Base-by-base conservation (phyloP, 2,113 vertebrate species). In the Oplegnathus fasciatus region DNA sequence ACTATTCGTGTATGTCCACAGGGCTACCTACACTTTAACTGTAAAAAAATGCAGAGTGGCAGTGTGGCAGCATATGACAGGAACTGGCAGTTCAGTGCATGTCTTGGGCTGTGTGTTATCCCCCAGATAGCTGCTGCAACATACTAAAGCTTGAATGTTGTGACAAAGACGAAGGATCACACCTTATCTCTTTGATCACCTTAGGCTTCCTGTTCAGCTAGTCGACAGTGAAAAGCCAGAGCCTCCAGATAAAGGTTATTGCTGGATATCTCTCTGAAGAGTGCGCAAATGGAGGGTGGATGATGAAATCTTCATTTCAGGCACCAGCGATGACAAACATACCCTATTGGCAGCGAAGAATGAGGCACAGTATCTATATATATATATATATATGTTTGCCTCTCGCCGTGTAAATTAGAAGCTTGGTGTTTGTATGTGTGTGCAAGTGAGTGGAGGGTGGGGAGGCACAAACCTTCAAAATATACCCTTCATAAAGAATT, bases 161-260 rank as follows among this genome's bases (percentile, higher is more conserved):
- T 34, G 60, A 60, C 6, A 30, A 37, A 55, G 7, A 34, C 5
- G 0, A 79, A 62, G 76, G 34, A 62, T 69, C 44, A 69, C 8
- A 75, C 62, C 15, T 26, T 64, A 62, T 66, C 40, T 74, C 54
- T 80, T 44, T 73, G 7, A 7, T 74, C 34, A 1, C 37, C n/a
- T 71, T 20, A 40, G 22, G 37, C 44, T 32, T 79, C 52, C 44
- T 55, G 46, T 48, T 69, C 46, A 57, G 76, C 26, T 28, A 75
- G 34, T 74, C 22, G 20, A 46, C 28, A 28, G 54, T 46, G n/a
- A 42, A 58, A 67, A 67, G 32, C 42, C 55, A 61, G 24, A 34
- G 42, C 14, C 30, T 70, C 30, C 48, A 62, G 44, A 70, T 18
- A 40, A n/a, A 70, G 34, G 3, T 26, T 28, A 44, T 40, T 28